Evolutionary conservation across 2,113 vertebrate species (phyloP), one percentile per base, ranked within the genome.

Genomic region (Eudyptes chrysolophus): DNA sequence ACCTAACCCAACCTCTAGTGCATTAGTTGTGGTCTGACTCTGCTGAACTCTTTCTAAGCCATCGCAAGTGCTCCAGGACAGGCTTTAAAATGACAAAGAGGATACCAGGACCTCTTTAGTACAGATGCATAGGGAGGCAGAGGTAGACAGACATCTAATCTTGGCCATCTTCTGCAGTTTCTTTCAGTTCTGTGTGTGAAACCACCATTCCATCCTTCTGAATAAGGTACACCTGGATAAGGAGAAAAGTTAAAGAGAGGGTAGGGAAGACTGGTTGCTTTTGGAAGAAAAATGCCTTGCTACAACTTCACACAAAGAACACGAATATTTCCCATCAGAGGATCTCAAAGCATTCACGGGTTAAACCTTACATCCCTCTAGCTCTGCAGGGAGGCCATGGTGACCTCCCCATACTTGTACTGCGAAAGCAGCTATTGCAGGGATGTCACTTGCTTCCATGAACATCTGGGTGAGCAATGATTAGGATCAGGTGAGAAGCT

Each of bases 401-500:
- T 83, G 55, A 49, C 32, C 13, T 70, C 38, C n/a, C 9, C 4
- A 4, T 29, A 21, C 10, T 58, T 0, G 0, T 22, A 44, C 17
- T 58, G 22, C 1, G 2, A 91, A 84, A 68, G 25, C 15, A 77
- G 27, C 60, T 71, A 7, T 38, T 42, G 24, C 27, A 40, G 34
- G 16, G 48, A 46, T 40, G 27, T 24, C 17, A 25, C 8, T 83
- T n/a, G 6, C n/a, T 92, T 94, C 54, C 30, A 26, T 36, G 10
- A 71, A 30, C 6, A 36, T 26, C 20, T 69, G 40, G 3, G 4
- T 68, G 14, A 66, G 13, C 13, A 81, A 13, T 10, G 20, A 57
- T 78, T 6, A 84, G 17, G 38, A 40, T 38, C 18, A 49, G 10
- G 38, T 51, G 34, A 80, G 51, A 70, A 46, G 62, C 29, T 51